These are phyloP conservation scores for Acrocephalus scirpaceus DNA, from an alignment of 2,797 vertebrate genomes.

Conservation along the genomic window DNA sequence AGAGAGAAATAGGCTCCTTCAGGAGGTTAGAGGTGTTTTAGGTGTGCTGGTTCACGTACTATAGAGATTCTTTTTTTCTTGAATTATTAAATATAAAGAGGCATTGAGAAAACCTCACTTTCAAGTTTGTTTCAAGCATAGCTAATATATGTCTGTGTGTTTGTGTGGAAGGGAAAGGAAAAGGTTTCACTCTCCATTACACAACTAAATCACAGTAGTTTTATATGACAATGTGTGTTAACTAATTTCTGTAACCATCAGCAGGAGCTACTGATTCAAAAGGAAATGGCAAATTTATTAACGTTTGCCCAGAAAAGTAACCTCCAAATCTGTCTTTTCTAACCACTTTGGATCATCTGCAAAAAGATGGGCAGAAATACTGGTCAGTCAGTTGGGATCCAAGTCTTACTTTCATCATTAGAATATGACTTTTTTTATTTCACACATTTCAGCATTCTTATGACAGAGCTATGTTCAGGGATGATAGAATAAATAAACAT, in stretches of 20 bases:
- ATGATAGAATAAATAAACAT: background rate
- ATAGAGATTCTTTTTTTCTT: background rate
- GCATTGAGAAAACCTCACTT: background rate
- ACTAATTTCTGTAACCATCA: background rate
- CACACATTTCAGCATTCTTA: background rate
- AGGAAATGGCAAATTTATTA: background rate
- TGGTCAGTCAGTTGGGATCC: background rate
- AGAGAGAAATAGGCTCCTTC: background rate
- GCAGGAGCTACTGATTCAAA: background rate
- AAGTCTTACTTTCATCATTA: background rate
- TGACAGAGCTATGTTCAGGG: background rate
- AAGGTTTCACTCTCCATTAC: background rate
- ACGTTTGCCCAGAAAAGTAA: background rate
- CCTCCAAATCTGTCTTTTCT: background rate
- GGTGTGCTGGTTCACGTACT: background rate
- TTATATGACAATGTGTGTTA: background rate
- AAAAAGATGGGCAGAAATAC: background rate
- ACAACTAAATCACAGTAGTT: background rate
- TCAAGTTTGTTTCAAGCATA: background rate
- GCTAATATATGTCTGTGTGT: fast-evolving
- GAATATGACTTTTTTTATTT: background rate
- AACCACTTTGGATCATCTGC: background rate
- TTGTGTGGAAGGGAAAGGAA: background rate
- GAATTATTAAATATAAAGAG: background rate
- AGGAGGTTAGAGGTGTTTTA: background rate